Evolutionary conservation across 2,113 vertebrate genomes (phyloP), one percentile per base, ranked within the genome.

Genomic region (Oryzias celebensis): DNA sequence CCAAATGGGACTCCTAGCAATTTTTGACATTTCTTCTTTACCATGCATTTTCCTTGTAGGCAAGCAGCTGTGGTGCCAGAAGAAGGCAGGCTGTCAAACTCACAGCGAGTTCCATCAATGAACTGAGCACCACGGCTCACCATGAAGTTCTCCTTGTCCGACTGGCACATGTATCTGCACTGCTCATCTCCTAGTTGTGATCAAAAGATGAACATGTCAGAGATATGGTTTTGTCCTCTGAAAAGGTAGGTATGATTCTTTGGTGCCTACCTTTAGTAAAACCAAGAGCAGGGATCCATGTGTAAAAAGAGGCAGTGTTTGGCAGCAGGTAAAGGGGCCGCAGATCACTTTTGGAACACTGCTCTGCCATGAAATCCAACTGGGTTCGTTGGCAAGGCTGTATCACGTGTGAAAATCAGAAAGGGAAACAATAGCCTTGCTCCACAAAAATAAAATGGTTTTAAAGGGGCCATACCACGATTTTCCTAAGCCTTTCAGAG

Each of bases 101-200:
- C 92, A 75, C 96, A 98, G 4, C 95, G 92, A 3, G 96, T 98
- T n/a, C 96, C 96, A 12, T 98, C 97, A 14, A 84, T 63, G 88
- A 98, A 98, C 31, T 80, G 83, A 57, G 92, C 88, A 20, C 93
- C 95, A 0, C 95, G 94, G 54, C 94, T 94, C 62, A 95, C 89
- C 18, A 98, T 92, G 88, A 99, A 97, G 43, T 88, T 81, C 2
- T 94, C 91, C 14, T 87, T 94, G 1, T 90, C 2, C 0, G 95
- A 94, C 81, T 93, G 89, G 75, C 97, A 99, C 91, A 92, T 82
- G 54, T 93, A 87, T 69, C 92, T 89, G 90, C 97, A 98, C 20
- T 95, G 92, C 55, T 92, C 56, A 6, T 95, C 92, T 56, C 95
- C 96, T 98, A 85, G 63, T 58, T 20, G 57, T 1, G 24, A 36